Base-by-base conservation (phyloP, 53 echinoderm and acorn worm genomes). In the Holothuria leucospilota region DNA sequence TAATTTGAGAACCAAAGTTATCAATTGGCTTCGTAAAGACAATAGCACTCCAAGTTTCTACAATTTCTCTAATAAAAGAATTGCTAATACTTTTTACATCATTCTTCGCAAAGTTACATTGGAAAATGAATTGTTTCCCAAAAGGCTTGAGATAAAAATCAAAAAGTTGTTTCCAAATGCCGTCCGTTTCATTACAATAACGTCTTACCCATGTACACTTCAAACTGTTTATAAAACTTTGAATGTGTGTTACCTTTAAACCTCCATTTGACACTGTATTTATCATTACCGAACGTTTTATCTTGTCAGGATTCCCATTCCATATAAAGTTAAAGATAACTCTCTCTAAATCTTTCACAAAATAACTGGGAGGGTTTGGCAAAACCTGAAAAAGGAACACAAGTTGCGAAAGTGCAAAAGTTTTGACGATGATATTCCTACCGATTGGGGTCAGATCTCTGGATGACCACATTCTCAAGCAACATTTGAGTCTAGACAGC, bases 341-440 rank as follows among this genome's bases (percentile, higher is more conserved):
- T n/a, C n/a, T n/a, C n/a, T n/a, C n/a, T n/a, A n/a, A n/a, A 69
- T 69, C 70, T 39, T 69, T 1, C 10, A 69, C 39, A 29, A 69
- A 69, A 20, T 69, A 20, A 34, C 13, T 69, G 39, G 16, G 70
- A 28, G 8, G 70, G 16, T 69, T 69, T 12, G 70, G 70, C 12
- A 70, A 40, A 70, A 70, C 30, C 30, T 28, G 70, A 69, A 69
- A 69, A 39, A 69, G 70, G 20, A 28, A 30, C 13, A 70, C 71
- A 34, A 69, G 30, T 69, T 69, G 30, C 20, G 70, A 69, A 30
- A 69, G 70, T 18, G 28, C 70, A 69, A 69, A 69, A 29, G 70
- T 28, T 29, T 69, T 69, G 2, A 69, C 39, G 13, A 69, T 26
- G 6, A 29, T 16, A 28, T 28, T 69, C 8, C 30, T 9, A 8